Conservation (phyloP, 1,140 invertebrate species). For the Schlechtendalia chinensis region DNA sequence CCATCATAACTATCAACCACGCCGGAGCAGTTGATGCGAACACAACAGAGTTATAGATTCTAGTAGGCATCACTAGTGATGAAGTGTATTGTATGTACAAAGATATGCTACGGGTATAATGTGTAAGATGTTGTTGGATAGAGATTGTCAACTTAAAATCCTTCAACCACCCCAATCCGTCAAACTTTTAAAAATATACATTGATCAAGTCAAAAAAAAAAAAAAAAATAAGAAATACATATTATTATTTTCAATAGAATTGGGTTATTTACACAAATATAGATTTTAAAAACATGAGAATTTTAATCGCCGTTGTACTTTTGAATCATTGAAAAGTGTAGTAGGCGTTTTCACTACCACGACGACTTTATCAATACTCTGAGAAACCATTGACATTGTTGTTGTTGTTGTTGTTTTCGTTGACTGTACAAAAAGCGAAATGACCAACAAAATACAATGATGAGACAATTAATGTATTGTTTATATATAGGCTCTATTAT, state of each 20-base stretch:
- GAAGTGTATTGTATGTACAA: too few species aligned
- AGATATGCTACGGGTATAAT: neutral
- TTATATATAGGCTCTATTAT: slow-evolving; percentile 10
- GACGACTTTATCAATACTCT: neutral
- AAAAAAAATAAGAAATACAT: neutral
- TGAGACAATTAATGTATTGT: slow-evolving; percentile 6
- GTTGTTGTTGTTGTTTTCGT: too few species aligned
- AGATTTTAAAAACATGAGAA: neutral
- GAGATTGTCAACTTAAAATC: neutral
- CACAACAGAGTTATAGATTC: slow-evolving; percentile 47
- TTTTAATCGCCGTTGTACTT: too few species aligned
- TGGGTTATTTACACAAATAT: neutral
- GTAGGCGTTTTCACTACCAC: neutral
- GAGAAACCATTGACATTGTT: neutral
- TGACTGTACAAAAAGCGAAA: neutral
- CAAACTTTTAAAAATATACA: neutral
- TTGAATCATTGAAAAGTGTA: too few species aligned
- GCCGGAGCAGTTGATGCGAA: neutral
- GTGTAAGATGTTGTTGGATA: neutral
- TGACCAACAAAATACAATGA: slow-evolving; percentile 13
- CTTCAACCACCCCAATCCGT: neutral
- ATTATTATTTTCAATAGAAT: too few species aligned
- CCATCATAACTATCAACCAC: slow-evolving; percentile 23
- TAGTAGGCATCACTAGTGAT: slow-evolving; percentile 13
- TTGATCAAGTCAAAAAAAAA: neutral